A percentile compares a stretch with the other conserved stretches of the same genome.
Conservation (phyloP, 2,797 vertebrate species). For the Ctenosaura bakeri region DNA sequence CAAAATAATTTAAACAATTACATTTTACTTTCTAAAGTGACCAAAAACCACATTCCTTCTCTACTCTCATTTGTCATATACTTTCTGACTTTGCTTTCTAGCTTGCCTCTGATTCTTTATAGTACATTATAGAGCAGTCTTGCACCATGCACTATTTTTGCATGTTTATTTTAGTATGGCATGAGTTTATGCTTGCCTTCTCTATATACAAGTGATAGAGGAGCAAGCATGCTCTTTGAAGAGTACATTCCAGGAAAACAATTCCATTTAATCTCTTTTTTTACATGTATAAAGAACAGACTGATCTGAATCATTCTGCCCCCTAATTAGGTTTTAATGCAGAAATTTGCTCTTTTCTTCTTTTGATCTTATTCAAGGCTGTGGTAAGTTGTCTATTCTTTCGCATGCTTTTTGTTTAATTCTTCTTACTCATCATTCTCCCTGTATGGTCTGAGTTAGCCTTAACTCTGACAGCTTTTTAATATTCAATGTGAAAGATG, state of each 20-base stretch:
- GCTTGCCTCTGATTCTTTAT: conserved; percentile 54
- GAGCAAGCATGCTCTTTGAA: conserved; percentile 60
- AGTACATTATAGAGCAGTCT: conserved; percentile 41
- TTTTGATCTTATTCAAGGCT: conserved; percentile 90
- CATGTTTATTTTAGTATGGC: conserved; percentile 27
- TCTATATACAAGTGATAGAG: conserved; percentile 42
- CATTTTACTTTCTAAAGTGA: not conserved
- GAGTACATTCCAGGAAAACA: conserved; percentile 53
- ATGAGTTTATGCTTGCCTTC: conserved; percentile 60
- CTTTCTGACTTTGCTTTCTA: conserved; percentile 60
- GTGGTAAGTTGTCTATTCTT: conserved; percentile 91
- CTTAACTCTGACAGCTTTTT: conserved; percentile 67
- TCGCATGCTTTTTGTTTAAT: conserved; percentile 81
- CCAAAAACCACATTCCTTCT: conserved; percentile 43
- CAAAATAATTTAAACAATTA: conserved; percentile 1
- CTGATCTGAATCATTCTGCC: conserved; percentile 66
- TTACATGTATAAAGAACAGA: conserved; percentile 65
- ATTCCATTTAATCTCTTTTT: conserved; percentile 41
- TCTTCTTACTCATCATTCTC: conserved; percentile 73
- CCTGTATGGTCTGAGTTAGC: conserved; percentile 68
- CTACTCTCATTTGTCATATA: conserved; percentile 45
- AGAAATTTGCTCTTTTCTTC: conserved; percentile 90
- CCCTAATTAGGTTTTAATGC: conserved; percentile 85
- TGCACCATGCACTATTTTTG: conserved; percentile 57
- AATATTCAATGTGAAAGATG: conserved; percentile 49